Conservation (phyloP, 2,113 vertebrate species). For the Corydoras maculifer region DNA sequence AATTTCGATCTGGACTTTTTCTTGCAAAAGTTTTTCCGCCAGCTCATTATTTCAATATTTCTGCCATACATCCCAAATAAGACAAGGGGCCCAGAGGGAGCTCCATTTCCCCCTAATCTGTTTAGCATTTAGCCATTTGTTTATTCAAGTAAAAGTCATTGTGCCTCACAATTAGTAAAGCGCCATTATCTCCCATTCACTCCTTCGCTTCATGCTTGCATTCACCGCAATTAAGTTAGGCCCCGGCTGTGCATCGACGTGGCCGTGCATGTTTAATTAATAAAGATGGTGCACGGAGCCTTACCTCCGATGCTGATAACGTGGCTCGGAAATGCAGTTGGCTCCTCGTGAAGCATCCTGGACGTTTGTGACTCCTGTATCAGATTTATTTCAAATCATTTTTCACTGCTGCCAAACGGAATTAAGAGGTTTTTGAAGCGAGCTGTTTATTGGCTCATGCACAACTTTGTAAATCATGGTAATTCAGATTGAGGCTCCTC, state of each 20-base stretch:
- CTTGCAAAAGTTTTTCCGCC: neutral
- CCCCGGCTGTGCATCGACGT: constrained; percentile 57
- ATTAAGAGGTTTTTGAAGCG: too few relatives aligned
- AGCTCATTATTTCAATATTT: constrained; percentile 30
- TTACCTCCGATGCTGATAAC: constrained; percentile 53
- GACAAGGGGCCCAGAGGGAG: constrained; percentile 56
- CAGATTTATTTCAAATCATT: too few relatives aligned
- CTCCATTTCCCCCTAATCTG: neutral
- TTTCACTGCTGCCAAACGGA: too few relatives aligned
- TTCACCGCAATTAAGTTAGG: constrained; percentile 71
- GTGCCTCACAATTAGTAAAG: constrained; percentile 67
- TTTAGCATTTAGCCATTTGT: constrained; percentile 59
- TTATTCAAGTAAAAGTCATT: constrained; percentile 60
- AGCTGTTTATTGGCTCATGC: too few relatives aligned
- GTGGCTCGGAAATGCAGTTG: constrained; percentile 47
- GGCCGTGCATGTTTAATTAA: constrained; percentile 73
- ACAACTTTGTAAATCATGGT: too few relatives aligned
- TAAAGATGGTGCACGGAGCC: constrained; percentile 49
- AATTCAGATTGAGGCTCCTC: too few relatives aligned
- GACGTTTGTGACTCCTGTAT: neutral
- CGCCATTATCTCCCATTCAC: constrained; percentile 58
- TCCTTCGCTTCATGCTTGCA: constrained; percentile 61
- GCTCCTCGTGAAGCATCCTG: neutral
- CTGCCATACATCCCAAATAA: constrained; percentile 55
- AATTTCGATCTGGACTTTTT: constrained; percentile 7